Percentiles rank a stretch among this genome's conserved stretches.
Conservation (phyloP, 2,797 vertebrate species). For the Bovichtus diacanthus region DNA sequence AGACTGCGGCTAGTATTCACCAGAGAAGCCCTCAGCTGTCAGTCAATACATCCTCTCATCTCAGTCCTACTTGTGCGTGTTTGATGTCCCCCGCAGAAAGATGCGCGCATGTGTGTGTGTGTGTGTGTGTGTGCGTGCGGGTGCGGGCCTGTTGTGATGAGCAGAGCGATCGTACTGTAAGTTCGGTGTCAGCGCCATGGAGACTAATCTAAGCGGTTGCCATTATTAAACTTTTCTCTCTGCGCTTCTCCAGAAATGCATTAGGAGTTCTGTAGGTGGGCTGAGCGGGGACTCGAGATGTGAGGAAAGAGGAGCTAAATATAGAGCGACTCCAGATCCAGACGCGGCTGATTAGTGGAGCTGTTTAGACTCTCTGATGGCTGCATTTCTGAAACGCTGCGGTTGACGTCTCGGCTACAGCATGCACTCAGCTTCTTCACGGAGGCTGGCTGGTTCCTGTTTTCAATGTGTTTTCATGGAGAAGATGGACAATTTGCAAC, state of each 20-base stretch:
- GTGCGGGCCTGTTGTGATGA: slow-evolving; percentile 12
- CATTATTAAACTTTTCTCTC: slow-evolving; percentile 73
- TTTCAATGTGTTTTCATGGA: neutral
- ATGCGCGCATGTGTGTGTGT: too few relatives aligned
- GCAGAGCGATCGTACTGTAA: slow-evolving; percentile 1
- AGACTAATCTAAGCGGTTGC: slow-evolving; percentile 67
- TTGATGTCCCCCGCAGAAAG: slow-evolving; percentile 17
- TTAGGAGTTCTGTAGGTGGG: slow-evolving; percentile 68
- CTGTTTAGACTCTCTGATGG: slow-evolving; percentile 58
- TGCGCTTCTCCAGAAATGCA: slow-evolving; percentile 59
- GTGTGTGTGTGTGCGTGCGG: neutral
- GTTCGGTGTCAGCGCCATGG: slow-evolving; percentile 68
- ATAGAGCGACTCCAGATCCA: slow-evolving; percentile 65
- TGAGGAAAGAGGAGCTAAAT: slow-evolving; percentile 77
- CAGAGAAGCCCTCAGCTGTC: neutral
- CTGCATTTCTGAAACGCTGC: slow-evolving; percentile 43
- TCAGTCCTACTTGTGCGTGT: slow-evolving; percentile 7
- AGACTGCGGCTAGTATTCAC: neutral
- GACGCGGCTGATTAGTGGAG: slow-evolving; percentile 66
- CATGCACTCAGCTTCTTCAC: neutral
- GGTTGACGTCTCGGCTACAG: neutral
- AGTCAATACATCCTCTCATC: slow-evolving; percentile 1
- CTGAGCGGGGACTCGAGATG: slow-evolving; percentile 63
- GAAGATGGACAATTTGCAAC: neutral
- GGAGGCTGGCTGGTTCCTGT: neutral